Evolutionary conservation across 2,888 invertebrate genomes (phyloP).

Genomic region (Dicranocentrus wangi): DNA sequence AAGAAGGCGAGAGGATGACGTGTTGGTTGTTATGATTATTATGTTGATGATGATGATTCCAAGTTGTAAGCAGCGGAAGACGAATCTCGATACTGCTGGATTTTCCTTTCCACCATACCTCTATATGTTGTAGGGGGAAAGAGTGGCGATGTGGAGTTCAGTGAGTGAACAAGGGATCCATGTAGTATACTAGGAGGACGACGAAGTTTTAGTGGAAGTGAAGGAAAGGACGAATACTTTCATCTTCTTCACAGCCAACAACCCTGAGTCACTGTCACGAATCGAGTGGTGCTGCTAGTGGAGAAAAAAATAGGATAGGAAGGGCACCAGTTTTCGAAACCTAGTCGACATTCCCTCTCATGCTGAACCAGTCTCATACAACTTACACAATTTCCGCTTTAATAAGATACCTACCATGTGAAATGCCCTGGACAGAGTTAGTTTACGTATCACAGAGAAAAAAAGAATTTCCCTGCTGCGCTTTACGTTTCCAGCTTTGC

Average conservation of each 20-base stretch:
- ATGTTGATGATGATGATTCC: slow-evolving; percentile 31
- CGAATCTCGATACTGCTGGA: slow-evolving; percentile 63
- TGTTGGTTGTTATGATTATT: slow-evolving; percentile 47
- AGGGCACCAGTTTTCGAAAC: slow-evolving; percentile 13
- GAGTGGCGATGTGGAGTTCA: neutral
- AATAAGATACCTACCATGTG: too few species aligned
- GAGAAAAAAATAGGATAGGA: neutral
- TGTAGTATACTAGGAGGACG: neutral
- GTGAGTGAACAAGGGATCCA: neutral
- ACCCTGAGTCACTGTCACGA: slow-evolving; percentile 55
- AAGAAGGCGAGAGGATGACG: slow-evolving; percentile 32
- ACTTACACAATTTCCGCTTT: slow-evolving; percentile 2
- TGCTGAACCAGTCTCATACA: neutral
- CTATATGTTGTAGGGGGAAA: slow-evolving; percentile 38
- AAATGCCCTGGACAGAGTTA: too few species aligned
- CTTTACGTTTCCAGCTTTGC: slow-evolving; percentile 10
- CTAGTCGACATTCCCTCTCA: neutral
- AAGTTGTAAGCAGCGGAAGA: slow-evolving; percentile 62
- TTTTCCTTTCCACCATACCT: slow-evolving; percentile 51
- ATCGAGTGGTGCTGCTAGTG: neutral
- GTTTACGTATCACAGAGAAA: slow-evolving; percentile 29
- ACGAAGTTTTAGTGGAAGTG: slow-evolving; percentile 39
- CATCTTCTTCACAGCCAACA: slow-evolving; percentile 48
- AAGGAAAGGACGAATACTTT: slow-evolving; percentile 51
- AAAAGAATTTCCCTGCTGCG: slow-evolving; percentile 46